Percentiles rank a stretch among this genome's conserved stretches.
Evolutionary conservation across 2,113 vertebrate species (phyloP).

Genomic region (Corythornis cristatus): DNA sequence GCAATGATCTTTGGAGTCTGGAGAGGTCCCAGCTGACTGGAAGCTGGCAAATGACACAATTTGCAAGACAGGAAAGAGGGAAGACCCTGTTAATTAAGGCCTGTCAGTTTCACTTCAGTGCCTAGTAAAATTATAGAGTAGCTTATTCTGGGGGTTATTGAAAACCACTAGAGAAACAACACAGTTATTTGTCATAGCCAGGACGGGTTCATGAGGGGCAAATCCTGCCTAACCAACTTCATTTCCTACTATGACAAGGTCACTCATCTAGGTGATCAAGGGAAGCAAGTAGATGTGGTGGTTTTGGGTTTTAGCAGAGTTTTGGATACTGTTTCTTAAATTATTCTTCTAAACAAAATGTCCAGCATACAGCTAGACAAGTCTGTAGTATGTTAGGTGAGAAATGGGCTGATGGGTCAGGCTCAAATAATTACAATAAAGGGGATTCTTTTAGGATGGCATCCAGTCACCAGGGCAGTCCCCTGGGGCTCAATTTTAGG

Average conservation of each 20-base stretch:
- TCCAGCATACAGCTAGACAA: background rate
- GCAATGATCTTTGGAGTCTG: background rate
- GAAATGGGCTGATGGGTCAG: rapidly evolving
- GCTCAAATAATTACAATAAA: background rate
- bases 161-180: background rate
- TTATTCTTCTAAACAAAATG: too few species aligned
- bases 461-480: background rate
- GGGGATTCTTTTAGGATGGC: background rate
- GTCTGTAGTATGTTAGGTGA: background rate
- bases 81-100: background rate
- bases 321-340: too few species aligned
- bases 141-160: background rate
- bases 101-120: background rate
- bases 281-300: background rate
- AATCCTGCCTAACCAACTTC: background rate
- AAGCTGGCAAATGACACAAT: background rate
- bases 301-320: too few species aligned
- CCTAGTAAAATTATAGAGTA: background rate
- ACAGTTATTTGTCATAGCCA: background rate
- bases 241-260: background rate
- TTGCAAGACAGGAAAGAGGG: background rate
- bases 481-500: background rate
- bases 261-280: background rate
- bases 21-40: background rate
- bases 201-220: background rate